Evolutionary conservation across 2,113 vertebrate genomes (phyloP), one percentile per base, ranked within the genome.

Genomic region (Chaetodon auriga): DNA sequence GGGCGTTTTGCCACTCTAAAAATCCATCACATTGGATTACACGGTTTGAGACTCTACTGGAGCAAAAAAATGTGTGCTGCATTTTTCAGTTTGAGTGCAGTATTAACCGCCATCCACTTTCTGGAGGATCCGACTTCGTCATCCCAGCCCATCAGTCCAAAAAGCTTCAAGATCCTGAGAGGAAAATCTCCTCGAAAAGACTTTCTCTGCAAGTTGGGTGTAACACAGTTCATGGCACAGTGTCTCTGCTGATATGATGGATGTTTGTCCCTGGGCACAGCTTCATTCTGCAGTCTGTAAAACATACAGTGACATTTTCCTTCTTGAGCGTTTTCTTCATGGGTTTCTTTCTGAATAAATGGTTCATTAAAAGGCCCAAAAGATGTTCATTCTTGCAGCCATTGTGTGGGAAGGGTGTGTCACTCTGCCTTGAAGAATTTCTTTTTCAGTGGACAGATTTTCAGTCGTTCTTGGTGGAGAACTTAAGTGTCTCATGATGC

Each of bases 1-100:
- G 85, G 85, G 79, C 68, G 61, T 90, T 91, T 90, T 89, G 85
- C 89, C 68, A 81, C 85, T 93, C 80, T 90, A 73, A 92, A 93
- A 92, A 80, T 83, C 73, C 87, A 92, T 95, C 89, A 86, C 85
- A 89, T 84, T 86, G 87, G 88, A 95, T 95, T 94, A 93, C 87
- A 93, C 49, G 87, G 61, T 87, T 89, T 65, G 11, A 82, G 86
- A 90, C 85, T 92, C 82, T 85, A 85, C 69, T 75, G 73, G 68
- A 86, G 77, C 21, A 69, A 72, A 68, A 70, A 68, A 81, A 77
- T 45, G 38, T 66, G 55, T 73, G 72, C 77, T 77, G 77, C 64
- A 82, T 86, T 87, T 84, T 90, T 85, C 75, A 81, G 85, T 81
- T 69, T 71, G 75, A 88, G 83, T 74, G 62, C 53, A 48, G 81